phyloP scores from a whole-genome alignment of 2,797 vertebrate species.

The Enteromius paludinosus region DNA sequence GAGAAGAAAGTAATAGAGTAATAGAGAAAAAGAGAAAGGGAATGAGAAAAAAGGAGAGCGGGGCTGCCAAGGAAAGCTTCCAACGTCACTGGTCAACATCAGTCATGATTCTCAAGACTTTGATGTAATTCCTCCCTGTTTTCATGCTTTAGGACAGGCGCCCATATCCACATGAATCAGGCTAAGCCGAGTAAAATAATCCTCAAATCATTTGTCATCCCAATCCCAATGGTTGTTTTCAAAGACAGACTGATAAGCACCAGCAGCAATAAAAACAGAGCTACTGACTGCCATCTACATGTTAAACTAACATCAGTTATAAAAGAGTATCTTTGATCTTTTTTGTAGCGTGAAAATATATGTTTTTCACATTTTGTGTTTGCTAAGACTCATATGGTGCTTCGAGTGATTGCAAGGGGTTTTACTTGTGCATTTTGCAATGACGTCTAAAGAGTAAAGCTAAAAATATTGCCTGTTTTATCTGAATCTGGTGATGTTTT shows the following conservation, averaged over 20 bases:
- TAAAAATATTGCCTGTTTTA: neutral
- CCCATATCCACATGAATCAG: constrained; percentile 42
- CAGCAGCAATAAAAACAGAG: neutral
- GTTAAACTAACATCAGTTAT: neutral
- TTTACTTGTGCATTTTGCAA: neutral
- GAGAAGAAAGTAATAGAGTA: constrained; percentile 33
- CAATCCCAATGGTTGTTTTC: constrained; percentile 28
- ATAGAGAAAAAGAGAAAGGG: constrained; percentile 3
- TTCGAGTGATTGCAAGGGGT: neutral
- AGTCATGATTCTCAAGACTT: constrained; percentile 41
- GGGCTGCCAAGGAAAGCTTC: constrained; percentile 30
- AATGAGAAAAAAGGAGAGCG: constrained; percentile 46
- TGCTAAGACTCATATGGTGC: neutral
- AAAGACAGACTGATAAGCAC: constrained; percentile 20
- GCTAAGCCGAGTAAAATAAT: constrained; percentile 25
- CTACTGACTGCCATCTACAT: neutral
- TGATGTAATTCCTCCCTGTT: constrained; percentile 43
- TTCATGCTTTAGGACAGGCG: constrained; percentile 43
- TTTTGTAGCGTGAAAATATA: neutral
- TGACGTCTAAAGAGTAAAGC: neutral
- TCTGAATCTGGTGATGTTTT: neutral
- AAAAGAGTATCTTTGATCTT: neutral
- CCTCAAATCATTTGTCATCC: constrained; percentile 27
- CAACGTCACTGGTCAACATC: constrained; percentile 31
- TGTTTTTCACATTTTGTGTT: neutral